Base-by-base conservation (phyloP, 2,797 vertebrate species). In the Gadopsis marmoratus region DNA sequence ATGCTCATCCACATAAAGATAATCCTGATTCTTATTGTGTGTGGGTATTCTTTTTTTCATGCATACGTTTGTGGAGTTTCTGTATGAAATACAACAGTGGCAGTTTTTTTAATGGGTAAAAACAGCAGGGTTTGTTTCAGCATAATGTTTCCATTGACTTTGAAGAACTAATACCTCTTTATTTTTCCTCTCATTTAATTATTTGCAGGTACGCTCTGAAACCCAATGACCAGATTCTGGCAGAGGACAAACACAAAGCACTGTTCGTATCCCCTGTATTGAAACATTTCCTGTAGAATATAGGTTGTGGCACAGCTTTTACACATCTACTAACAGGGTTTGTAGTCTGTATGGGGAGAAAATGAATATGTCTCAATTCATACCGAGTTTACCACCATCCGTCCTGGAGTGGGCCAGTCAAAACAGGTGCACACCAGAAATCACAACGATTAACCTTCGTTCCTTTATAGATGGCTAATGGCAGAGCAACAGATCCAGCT, bases 181-280 rank as follows among this genome's bases (percentile, higher is more conserved):
- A 39, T 29, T 17, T 4, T 2, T 26, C 26, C 26, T 43, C 19
- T 78, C 14, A 5, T 75, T 41, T 50, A 21, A 80, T 79, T 70
- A 45, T 91, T 84, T 68, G 4, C 89, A 99, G 97, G 89, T 99
- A 98, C 76, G 92, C 95, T 39, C 94, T 98, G 94, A 98, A 98
- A 92, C 93, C 96, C 82, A 98, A 99, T 7, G 96, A 98, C 92
- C 97, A 99, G 92, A 99, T 99, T 90, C 92, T 99, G 94, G 98
- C 98, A 53, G 98, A 99, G 76, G 97, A 98, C 43, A 98, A 97
- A 72, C 98, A 99, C 93, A 99, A 99, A 95, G 97, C 95, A 78
- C 88, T 99, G 98, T 99, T 92, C 90, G 98, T 95, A 86, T 79
- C 61, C 78, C 23, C 17, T 13, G 16, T 53, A 6, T 84, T 71